A percentile compares a stretch with the other conserved stretches of the same genome.
Conservation (phyloP, 2,797 vertebrate species). For the Pseudocheirus occidentalis region DNA sequence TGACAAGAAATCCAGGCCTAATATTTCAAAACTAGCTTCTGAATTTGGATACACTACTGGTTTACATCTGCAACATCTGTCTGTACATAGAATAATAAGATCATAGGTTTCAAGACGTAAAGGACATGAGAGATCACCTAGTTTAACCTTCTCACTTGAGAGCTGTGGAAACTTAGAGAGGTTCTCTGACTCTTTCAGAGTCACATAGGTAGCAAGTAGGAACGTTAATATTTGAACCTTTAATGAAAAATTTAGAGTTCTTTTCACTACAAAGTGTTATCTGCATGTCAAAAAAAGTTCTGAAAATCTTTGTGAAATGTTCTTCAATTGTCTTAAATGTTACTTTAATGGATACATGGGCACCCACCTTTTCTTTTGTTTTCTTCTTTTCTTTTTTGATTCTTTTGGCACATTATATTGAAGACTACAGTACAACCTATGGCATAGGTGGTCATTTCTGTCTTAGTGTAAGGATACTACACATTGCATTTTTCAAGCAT, state of each 20-base stretch:
- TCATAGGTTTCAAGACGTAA: neutral
- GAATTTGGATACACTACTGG: slow-evolving; percentile 18
- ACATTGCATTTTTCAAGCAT: neutral
- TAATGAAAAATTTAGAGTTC: neutral
- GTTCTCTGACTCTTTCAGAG: neutral
- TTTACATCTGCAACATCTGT: slow-evolving; percentile 13
- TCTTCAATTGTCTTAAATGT: slow-evolving; percentile 34
- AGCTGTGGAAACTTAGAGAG: neutral
- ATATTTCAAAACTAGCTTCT: slow-evolving; percentile 23
- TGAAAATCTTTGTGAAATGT: slow-evolving; percentile 17
- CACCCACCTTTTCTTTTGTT: neutral
- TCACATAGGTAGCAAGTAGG: neutral
- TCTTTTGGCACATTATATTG: neutral
- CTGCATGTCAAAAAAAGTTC: slow-evolving; percentile 13
- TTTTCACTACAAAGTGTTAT: neutral
- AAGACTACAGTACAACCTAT: neutral
- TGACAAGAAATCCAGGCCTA: slow-evolving; percentile 1
- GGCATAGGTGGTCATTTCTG: neutral
- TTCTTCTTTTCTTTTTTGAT: neutral
- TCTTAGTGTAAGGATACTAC: slow-evolving; percentile 10
- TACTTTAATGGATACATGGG: neutral
- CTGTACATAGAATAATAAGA: neutral
- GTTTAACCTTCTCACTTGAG: neutral
- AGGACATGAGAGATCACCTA: neutral
- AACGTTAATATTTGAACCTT: neutral